Base-by-base conservation (phyloP, 2,797 vertebrate genomes). In the Chaunax sp. region DNA sequence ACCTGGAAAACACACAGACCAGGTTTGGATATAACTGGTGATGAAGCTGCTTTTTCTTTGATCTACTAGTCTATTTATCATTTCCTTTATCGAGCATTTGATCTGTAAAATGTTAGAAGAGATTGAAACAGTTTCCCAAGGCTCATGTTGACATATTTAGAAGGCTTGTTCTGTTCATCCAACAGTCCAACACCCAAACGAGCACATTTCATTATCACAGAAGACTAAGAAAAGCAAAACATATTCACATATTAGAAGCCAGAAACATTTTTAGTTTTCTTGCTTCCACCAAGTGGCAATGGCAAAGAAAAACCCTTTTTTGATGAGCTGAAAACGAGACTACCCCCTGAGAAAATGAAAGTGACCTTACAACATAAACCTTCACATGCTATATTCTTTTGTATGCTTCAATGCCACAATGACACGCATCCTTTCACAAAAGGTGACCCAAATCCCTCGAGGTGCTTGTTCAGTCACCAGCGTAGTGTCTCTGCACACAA, bases 351-450 rank as follows among this genome's bases (percentile, higher is more conserved):
- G 77, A 67, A 70, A 86, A 64, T 41, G 68, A 81, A 73, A 79
- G 74, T 86, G 84, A 89, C 89, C 84, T 84, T 80, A 81, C 75
- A 64, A 57, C 77, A 75, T 61, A 53, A 80, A 80, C 68, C 78
- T 46, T 37, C 64, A 40, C 71, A 86, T 74, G 63, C 64, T 65
- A 0, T 46, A 71, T 68, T 71, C 78, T 69, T 62, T 22, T 59
- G 69, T 74, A 61, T 75, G 80, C 74, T 69, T 70, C 64, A 20
- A 57, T 68, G 72, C 72, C 74, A 74, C 72, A 50, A 23, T 81
- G 75, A 87, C 82, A 77, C 28, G 43, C 79, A 69, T 83, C 80
- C 83, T 82, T 71, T 69, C 83, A 74, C 80, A 70, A 64, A 78
- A 78, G 72, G 80, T 73, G 84, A 64, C 83, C 75, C 43, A 47